A percentile compares a stretch with the other conserved stretches of the same genome.
These are phyloP conservation scores for Xenotilapia caudafasciata DNA, from an alignment of 2,113 vertebrate species.

Conservation along the genomic window DNA sequence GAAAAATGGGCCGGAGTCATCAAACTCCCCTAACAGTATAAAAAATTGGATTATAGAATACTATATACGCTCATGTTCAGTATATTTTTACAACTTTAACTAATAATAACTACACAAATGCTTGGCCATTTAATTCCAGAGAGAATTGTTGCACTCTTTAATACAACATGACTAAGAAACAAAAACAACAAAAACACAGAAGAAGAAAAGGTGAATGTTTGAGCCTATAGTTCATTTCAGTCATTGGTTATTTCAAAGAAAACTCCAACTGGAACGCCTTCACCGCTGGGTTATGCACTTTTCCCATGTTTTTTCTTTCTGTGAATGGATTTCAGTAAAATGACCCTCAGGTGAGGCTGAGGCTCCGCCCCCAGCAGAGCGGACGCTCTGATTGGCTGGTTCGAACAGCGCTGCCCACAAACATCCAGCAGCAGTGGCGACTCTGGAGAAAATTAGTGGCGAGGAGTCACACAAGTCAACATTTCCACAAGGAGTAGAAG, in stretches of 20 bases:
- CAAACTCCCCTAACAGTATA: not conserved
- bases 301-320: not conserved
- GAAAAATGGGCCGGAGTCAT: not conserved
- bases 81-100: not conserved
- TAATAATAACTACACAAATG: not conserved
- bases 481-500: not conserved
- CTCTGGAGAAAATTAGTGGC: not conserved
- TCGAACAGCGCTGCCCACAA: constrained; percentile 55
- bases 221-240: not conserved
- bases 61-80: not conserved
- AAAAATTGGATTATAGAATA: not conserved
- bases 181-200: not conserved
- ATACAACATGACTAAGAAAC: not conserved
- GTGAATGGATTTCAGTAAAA: constrained; percentile 18
- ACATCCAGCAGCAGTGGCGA: not conserved
- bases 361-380: not conserved
- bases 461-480: not conserved
- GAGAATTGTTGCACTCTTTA: not conserved
- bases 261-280: not conserved
- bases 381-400: constrained; percentile 51
- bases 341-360: constrained; percentile 39
- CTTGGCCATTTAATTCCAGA: not conserved
- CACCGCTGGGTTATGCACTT: not conserved
- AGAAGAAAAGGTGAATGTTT: not conserved
- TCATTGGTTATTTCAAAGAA: not conserved